Percentiles rank a stretch among this genome's conserved stretches.
phyloP scores from a whole-genome alignment of 2,888 invertebrate genomes.

The Rhopalosiphum nymphaeae region DNA sequence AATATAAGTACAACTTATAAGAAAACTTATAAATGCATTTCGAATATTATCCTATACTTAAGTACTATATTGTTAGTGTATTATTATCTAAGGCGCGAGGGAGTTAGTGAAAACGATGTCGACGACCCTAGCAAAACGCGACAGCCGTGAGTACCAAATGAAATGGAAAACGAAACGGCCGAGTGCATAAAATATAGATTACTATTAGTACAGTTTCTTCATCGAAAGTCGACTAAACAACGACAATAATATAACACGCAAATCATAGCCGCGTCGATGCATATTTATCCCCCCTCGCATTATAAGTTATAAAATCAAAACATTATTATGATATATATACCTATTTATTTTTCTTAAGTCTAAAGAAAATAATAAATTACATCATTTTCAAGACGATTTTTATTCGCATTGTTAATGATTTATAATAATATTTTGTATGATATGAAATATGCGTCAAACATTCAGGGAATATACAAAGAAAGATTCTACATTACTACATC shows the following conservation, averaged over 20 bases:
- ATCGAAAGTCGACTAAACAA: not conserved
- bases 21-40: not conserved
- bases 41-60: not conserved
- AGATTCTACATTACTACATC: not conserved
- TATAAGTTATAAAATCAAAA: not conserved
- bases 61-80: not conserved
- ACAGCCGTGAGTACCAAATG: not conserved
- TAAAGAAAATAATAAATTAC: not conserved
- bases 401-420: not conserved
- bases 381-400: not conserved
- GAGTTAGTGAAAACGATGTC: slow-evolving; percentile 1
- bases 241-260: slow-evolving; percentile 2
- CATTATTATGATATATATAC: not conserved
- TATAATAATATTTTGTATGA: not conserved
- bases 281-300: not conserved
- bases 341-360: not conserved
- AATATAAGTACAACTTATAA: not conserved
- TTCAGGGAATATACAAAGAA: not conserved
- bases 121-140: not conserved
- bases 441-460: not conserved
- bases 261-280: not conserved
- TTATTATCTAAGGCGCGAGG: not conserved
- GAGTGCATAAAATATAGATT: not conserved
- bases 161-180: slow-evolving; percentile 33
- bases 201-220: not conserved